phyloP scores from a whole-genome alignment of 1,140 invertebrate genomes.

The Pachypsylla venusta region DNA sequence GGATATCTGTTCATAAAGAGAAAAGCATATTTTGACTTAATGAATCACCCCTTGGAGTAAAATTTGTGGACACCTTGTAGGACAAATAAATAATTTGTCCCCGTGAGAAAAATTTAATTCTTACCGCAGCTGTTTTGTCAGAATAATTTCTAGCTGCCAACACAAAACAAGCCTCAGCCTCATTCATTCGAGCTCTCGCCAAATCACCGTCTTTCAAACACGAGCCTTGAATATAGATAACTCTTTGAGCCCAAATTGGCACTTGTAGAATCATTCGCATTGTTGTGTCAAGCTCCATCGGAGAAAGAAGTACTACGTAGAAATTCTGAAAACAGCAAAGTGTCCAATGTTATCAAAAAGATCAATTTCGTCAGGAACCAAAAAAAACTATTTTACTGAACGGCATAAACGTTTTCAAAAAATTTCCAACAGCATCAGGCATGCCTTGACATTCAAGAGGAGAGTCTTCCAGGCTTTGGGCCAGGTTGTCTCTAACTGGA shows the following conservation, averaged over 20 bases:
- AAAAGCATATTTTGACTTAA: too few species aligned
- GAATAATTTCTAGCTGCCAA: constrained; percentile 86
- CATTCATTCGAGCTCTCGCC: constrained; percentile 84
- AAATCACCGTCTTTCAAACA: constrained; percentile 89
- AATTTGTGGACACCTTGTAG: neutral
- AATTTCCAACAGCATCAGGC: too few species aligned
- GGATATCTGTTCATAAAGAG: too few species aligned
- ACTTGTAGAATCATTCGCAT: constrained; percentile 97
- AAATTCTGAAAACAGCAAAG: constrained; percentile 68
- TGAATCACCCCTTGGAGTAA: too few species aligned
- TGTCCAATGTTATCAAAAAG: too few species aligned
- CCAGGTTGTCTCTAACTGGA: too few species aligned
- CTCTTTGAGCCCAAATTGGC: constrained; percentile 92
- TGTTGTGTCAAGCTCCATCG: constrained; percentile 92
- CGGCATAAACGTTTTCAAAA: too few species aligned
- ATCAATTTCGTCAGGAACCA: too few species aligned
- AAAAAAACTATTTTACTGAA: too few species aligned
- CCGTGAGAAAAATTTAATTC: constrained; percentile 27
- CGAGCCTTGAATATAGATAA: constrained; percentile 94
- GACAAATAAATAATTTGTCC: neutral
- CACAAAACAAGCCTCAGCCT: constrained; percentile 92
- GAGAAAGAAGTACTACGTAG: constrained; percentile 88
- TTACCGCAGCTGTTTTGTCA: constrained; percentile 85
- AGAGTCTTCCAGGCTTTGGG: too few species aligned
- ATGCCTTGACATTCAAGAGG: too few species aligned